Evolutionary conservation across 92 coral and sea anemone species (phyloP).

Genomic region (Galaxea fascicularis): DNA sequence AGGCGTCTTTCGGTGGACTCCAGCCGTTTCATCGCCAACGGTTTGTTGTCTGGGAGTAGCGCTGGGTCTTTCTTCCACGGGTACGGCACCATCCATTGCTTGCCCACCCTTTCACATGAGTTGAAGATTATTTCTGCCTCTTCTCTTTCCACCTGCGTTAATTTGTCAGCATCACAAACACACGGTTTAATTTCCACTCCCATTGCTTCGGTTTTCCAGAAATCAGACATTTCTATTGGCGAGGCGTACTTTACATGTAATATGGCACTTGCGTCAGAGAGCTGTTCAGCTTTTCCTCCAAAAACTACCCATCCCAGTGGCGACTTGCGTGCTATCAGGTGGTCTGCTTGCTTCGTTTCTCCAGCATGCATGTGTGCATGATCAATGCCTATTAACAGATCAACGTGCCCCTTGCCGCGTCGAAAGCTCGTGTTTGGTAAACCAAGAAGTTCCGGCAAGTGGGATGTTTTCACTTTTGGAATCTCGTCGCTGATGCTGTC

Average conservation of each 20-base stretch:
- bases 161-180: conserved; percentile 32
- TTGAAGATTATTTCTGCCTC: conserved; percentile 41
- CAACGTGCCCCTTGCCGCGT: neutral
- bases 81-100: conserved; percentile 70
- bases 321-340: conserved; percentile 40
- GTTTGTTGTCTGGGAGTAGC: conserved; percentile 42
- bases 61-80: conserved; percentile 53
- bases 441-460: neutral
- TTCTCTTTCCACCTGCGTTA: conserved; percentile 59
- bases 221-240: conserved; percentile 56
- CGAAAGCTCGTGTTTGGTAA: neutral
- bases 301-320: conserved; percentile 72
- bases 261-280: conserved; percentile 48
- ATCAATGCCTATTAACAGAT: neutral
- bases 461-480: neutral
- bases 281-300: too few species aligned
- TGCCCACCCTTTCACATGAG: conserved; percentile 47
- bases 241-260: conserved; percentile 29
- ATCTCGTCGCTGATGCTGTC: neutral
- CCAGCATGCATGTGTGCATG: neutral
- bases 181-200: conserved; percentile 7
- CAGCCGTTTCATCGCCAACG: conserved; percentile 44
- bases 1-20: conserved; percentile 50
- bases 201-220: conserved; percentile 64
- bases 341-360: neutral